Evolutionary conservation across 2,888 invertebrate genomes (phyloP).

Genomic region (Priocnemis perturbator): DNA sequence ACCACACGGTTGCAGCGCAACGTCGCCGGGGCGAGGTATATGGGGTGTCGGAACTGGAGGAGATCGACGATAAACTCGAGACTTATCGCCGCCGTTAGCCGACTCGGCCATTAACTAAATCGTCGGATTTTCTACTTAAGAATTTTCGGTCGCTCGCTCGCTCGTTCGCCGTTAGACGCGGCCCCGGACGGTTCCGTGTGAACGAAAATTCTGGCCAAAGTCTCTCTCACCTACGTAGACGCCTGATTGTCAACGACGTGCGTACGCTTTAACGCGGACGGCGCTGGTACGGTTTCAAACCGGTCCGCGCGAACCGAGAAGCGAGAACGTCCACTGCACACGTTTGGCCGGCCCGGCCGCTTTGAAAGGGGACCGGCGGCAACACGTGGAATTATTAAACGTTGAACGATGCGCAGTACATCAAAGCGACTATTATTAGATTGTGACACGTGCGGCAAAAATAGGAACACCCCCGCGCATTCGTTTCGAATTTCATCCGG

Average conservation of each 20-base stretch:
- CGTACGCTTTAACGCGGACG: not conserved
- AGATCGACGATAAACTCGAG: no score
- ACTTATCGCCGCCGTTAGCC: no score
- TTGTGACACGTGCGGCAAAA: conserved; percentile 51
- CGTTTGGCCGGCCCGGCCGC: conserved; percentile 15
- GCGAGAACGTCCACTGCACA: not conserved
- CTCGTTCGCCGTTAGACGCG: no score
- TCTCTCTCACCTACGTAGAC: not conserved
- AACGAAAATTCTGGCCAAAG: not conserved
- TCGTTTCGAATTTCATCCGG: conserved; percentile 42
- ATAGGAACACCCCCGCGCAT: conserved; percentile 60
- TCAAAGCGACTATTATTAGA: conserved; percentile 70
- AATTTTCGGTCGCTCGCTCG: no score
- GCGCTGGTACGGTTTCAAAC: not conserved
- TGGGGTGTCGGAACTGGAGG: no score
- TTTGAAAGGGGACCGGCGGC: conserved; percentile 56
- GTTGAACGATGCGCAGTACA: conserved; percentile 65
- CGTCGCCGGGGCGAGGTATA: no score
- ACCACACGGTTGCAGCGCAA: no score
- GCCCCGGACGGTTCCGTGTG: not conserved
- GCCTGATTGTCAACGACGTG: not conserved
- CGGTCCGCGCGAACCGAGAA: not conserved
- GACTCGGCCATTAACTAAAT: no score
- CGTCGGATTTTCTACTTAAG: no score
- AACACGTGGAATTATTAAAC: conserved; percentile 64